Conservation (phyloP, 2,113 vertebrate genomes). For the Entelurus aequoreus region DNA sequence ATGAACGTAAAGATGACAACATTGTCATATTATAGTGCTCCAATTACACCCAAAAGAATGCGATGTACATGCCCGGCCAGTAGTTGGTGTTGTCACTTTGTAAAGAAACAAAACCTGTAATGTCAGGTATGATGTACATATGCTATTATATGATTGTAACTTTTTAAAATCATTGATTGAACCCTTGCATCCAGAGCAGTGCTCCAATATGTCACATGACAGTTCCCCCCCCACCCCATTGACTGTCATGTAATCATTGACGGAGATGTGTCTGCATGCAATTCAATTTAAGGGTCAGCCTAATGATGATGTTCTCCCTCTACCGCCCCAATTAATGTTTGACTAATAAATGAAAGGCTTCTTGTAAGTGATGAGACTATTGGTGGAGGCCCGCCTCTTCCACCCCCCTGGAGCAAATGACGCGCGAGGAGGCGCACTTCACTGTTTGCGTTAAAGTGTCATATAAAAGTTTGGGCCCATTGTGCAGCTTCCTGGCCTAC, state of each 20-base stretch:
- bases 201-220: constrained; percentile 9
- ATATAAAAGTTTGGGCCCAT: constrained; percentile 62
- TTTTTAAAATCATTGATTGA: background rate
- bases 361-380: constrained; percentile 33
- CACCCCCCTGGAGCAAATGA: no score
- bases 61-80: no score
- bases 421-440: constrained; percentile 45
- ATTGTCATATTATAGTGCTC: no score
- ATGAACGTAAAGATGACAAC: no score
- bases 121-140: no score
- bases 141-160: no score
- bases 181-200: background rate
- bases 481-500: constrained; percentile 58
- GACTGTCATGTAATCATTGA: constrained; percentile 68
- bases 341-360: constrained; percentile 56
- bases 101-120: no score
- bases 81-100: no score
- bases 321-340: constrained; percentile 52
- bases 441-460: constrained; percentile 58
- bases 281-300: constrained; percentile 57
- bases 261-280: constrained; percentile 41
- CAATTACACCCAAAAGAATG: no score
- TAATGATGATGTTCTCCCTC: constrained; percentile 47
- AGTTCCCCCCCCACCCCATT: constrained; percentile 46
- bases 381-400: background rate